Percentiles rank a stretch among this genome's conserved stretches.
phyloP scores from a whole-genome alignment of 2,113 vertebrate species.

The Erpornis zantholeuca region DNA sequence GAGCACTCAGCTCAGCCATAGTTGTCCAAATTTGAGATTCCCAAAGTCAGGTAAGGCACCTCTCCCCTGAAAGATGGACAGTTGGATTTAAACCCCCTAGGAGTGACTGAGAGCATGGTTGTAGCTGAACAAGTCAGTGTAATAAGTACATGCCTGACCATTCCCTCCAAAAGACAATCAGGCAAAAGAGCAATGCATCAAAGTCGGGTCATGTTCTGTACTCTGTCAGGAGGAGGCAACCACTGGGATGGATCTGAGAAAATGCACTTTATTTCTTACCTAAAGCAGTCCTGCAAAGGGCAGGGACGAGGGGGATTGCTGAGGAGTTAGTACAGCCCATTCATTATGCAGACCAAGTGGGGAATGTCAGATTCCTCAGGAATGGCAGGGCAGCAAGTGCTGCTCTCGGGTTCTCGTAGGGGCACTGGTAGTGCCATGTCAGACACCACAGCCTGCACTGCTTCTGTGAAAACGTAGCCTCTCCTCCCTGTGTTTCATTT shows the following conservation, averaged over 20 bases:
- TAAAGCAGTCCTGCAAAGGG: background rate
- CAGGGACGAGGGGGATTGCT: fast-evolving
- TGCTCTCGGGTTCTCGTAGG: background rate
- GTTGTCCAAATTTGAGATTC: background rate
- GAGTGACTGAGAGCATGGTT: background rate
- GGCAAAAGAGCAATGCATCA: fast-evolving
- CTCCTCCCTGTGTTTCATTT: background rate
- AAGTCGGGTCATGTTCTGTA: background rate
- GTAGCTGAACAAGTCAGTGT: background rate
- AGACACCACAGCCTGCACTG: background rate
- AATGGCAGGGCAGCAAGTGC: background rate
- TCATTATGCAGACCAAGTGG: background rate
- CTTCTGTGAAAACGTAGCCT: background rate
- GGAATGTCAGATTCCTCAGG: background rate
- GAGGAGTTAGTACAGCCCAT: background rate
- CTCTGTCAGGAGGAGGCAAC: background rate
- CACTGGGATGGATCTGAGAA: background rate
- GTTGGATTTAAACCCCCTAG: background rate
- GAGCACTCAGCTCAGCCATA: background rate
- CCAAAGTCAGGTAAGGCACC: background rate
- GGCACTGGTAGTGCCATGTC: fast-evolving
- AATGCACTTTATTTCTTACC: background rate
- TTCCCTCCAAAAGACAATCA: background rate
- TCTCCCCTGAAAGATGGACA: background rate
- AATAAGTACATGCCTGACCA: background rate